These are phyloP conservation scores for Hylia prasina DNA, from an alignment of 2,113 vertebrate species.

Conservation along the genomic window DNA sequence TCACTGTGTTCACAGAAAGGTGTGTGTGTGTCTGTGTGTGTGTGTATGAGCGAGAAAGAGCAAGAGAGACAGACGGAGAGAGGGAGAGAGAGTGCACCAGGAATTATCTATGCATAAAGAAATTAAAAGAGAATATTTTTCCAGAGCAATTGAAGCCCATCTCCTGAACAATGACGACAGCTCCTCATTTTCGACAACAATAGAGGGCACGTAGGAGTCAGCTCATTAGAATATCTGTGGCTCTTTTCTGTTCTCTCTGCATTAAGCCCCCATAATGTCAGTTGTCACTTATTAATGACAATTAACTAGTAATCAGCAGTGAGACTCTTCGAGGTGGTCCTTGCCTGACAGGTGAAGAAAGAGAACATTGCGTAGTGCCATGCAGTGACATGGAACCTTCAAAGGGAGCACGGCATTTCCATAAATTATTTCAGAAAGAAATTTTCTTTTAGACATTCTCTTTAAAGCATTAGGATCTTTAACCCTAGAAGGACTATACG, in stretches of 20 bases:
- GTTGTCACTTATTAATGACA: constrained; percentile 91
- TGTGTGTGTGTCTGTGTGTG: neutral
- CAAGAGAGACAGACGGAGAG: constrained; percentile 53
- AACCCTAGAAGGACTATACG: constrained; percentile 74
- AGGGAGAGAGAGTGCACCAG: constrained; percentile 56
- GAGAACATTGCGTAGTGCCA: constrained; percentile 76
- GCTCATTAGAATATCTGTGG: constrained; percentile 87
- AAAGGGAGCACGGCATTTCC: constrained; percentile 79
- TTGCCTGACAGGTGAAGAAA: constrained; percentile 84
- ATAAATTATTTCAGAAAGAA: constrained; percentile 83
- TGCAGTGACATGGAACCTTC: constrained; percentile 80
- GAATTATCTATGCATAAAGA: constrained; percentile 82
- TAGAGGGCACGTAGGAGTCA: constrained; percentile 85
- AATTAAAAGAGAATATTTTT: constrained; percentile 80
- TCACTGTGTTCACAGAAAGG: constrained; percentile 7
- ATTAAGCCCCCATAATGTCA: constrained; percentile 86
- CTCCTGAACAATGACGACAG: constrained; percentile 82
- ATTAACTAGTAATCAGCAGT: constrained; percentile 86
- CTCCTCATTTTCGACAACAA: constrained; percentile 85
- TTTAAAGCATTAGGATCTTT: constrained; percentile 77
- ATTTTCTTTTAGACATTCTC: constrained; percentile 80
- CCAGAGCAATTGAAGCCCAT: constrained; percentile 80
- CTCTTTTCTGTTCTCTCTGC: constrained; percentile 82
- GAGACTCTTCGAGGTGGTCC: constrained; percentile 83
- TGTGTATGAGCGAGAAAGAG: neutral